These are phyloP conservation scores for Podiceps cristatus DNA, from an alignment of 2,113 vertebrate species.

Conservation along the genomic window DNA sequence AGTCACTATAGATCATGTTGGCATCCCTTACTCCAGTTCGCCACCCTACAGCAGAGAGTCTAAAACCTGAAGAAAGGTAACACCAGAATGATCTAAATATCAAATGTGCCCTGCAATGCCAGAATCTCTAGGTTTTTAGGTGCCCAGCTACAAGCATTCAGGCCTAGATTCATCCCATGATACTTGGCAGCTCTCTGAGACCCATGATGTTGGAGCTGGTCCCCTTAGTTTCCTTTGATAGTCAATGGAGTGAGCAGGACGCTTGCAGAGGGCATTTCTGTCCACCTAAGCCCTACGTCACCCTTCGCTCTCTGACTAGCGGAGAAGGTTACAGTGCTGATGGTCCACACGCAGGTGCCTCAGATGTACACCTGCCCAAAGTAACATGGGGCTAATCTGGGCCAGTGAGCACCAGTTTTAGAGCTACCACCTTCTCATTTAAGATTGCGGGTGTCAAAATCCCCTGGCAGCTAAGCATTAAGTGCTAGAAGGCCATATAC, in stretches of 20 bases:
- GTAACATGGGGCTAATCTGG: not conserved
- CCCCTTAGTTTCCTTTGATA: not conserved
- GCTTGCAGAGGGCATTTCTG: not conserved
- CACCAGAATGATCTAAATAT: not conserved
- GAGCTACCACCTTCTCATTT: not conserved
- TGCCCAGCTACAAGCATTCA: not conserved
- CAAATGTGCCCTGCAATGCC: not conserved
- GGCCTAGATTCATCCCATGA: not conserved
- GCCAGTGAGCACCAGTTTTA: not conserved
- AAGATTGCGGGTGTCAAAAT: not conserved
- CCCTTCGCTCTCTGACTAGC: not conserved
- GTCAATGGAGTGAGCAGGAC: not conserved
- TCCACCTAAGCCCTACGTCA: not conserved
- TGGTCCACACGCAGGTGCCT: not conserved
- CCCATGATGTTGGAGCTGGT: not conserved
- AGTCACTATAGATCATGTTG: not conserved
- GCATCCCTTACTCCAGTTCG: not conserved
- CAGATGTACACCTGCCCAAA: not conserved
- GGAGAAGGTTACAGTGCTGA: not conserved
- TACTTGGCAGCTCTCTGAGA: not conserved
- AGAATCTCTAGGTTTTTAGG: not conserved
- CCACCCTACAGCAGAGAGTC: not conserved
- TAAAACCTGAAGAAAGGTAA: not conserved
- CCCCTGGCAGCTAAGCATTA: not conserved
- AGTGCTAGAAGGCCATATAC: not conserved